Percentiles rank a stretch among this genome's conserved stretches.
These are phyloP conservation scores for Onchidella celtica DNA, from an alignment of 2,888 invertebrate species.

Conservation along the genomic window DNA sequence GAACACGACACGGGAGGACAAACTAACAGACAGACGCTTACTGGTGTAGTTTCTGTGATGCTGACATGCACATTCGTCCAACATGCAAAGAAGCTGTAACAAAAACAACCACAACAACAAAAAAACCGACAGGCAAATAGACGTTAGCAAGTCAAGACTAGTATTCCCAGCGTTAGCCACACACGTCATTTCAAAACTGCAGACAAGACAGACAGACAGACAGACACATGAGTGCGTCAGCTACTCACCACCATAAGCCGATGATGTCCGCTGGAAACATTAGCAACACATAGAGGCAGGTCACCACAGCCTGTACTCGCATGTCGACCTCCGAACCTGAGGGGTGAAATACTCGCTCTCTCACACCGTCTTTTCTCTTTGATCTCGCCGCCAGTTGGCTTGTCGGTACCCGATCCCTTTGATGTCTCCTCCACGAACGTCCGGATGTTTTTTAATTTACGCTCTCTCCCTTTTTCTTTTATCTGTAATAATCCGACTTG, in stretches of 20 bases:
- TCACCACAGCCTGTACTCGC: slow-evolving; percentile 87
- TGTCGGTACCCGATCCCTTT: slow-evolving; percentile 5
- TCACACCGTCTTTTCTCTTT: not conserved
- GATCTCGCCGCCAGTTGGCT: slow-evolving; percentile 1
- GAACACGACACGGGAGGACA: no score
- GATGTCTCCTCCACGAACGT: not conserved
- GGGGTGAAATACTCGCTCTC: not conserved
- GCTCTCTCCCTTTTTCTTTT: not conserved
- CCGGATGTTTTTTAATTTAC: not conserved
- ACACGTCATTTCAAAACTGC: no score
- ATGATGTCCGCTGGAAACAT: slow-evolving; percentile 89
- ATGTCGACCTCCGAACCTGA: slow-evolving; percentile 57
- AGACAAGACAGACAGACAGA: not conserved
- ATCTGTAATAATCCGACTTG: no score
- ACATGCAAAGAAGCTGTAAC: no score
- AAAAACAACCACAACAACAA: no score
- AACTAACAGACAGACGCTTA: no score
- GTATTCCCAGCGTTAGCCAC: not conserved
- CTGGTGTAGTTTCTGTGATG: no score
- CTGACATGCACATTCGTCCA: no score
- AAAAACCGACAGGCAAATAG: not conserved
- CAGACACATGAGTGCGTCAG: not conserved
- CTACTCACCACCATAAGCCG: slow-evolving; percentile 92
- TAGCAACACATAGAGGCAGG: slow-evolving; percentile 91
- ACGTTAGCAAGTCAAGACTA: not conserved